Conservation (phyloP, 2,888 invertebrate genomes). For the Lepetodrilus schrolli region DNA sequence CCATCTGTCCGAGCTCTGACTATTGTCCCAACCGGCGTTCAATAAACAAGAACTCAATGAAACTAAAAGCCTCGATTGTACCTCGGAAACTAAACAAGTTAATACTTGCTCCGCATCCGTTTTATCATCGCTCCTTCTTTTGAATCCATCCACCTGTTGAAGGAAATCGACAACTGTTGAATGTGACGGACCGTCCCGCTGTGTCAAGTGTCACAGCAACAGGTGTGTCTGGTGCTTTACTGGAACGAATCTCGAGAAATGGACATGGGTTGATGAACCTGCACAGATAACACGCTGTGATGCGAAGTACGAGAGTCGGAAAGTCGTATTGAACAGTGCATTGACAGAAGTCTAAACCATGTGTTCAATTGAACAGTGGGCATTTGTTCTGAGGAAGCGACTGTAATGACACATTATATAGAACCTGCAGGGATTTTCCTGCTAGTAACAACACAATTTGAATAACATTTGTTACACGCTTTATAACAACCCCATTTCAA, state of each 20-base stretch:
- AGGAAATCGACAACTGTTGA: conserved; percentile 24
- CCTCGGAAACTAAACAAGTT: neutral
- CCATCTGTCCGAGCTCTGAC: neutral
- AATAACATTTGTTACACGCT: neutral
- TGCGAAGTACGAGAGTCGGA: neutral
- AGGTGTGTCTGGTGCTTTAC: conserved; percentile 1
- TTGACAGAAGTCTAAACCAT: conserved; percentile 7
- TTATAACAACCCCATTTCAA: neutral
- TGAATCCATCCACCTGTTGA: conserved; percentile 21
- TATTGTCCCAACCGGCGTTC: neutral
- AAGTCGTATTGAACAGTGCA: neutral
- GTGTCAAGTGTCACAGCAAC: conserved; percentile 14
- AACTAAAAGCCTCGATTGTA: neutral
- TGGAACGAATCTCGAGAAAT: conserved; percentile 20
- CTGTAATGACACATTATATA: conserved; percentile 5
- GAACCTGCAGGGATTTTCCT: conserved; percentile 7
- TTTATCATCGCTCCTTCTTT: neutral
- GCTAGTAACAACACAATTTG: neutral
- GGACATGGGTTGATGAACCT: neutral
- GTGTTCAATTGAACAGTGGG: neutral
- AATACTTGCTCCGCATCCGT: neutral
- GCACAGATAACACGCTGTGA: neutral
- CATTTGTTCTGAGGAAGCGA: neutral
- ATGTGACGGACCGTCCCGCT: neutral
- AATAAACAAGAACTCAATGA: neutral